Evolutionary conservation across 2,113 vertebrate species (phyloP).

Genomic region (Mandrillus leucophaeus): DNA sequence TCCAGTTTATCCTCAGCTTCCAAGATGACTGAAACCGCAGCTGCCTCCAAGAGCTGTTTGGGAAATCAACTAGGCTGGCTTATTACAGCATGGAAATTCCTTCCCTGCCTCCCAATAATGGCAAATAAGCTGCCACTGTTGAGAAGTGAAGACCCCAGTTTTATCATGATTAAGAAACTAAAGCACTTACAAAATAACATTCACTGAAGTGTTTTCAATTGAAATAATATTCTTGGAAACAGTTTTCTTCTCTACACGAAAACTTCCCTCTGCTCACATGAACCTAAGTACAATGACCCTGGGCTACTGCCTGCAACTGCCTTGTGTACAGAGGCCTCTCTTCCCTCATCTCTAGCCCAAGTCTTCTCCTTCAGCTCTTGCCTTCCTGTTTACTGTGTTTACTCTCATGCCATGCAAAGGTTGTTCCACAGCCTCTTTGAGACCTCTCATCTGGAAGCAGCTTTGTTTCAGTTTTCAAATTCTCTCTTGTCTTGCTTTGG

Average conservation of each 20-base stretch:
- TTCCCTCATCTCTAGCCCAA: neutral
- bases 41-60: neutral
- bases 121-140: neutral
- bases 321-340: neutral
- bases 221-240: neutral
- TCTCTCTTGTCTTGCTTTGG: neutral
- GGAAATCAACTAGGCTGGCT: neutral
- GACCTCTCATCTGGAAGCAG: neutral
- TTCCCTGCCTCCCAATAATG: neutral
- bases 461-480: neutral
- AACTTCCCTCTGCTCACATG: neutral
- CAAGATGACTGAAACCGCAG: neutral
- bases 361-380: neutral
- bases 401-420: neutral
- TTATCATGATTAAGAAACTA: conserved; percentile 27
- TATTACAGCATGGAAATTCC: neutral
- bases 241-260: neutral
- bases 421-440: neutral
- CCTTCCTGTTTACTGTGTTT: neutral
- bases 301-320: neutral
- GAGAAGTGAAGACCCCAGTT: conserved; percentile 43
- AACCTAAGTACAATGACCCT: neutral
- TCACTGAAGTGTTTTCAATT: neutral
- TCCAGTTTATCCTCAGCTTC: neutral
- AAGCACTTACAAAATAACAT: neutral